A percentile compares a stretch with the other conserved stretches of the same genome.
Conservation (phyloP, 2,113 vertebrate genomes). For the Eonycteris spelaea region DNA sequence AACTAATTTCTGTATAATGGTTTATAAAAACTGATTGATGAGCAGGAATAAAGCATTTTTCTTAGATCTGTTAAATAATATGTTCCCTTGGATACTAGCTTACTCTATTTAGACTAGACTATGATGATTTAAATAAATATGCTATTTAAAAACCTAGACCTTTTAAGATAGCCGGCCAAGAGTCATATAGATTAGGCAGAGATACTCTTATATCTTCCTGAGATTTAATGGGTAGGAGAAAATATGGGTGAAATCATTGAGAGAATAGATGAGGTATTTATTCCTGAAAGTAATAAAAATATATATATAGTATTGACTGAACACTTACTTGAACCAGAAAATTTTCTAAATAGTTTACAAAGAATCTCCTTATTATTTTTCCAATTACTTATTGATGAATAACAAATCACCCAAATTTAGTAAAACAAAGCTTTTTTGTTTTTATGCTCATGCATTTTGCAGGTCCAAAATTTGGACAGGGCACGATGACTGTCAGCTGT, state of each 20-base stretch:
- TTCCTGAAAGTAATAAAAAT: neutral
- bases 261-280: neutral
- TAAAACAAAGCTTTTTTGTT: neutral
- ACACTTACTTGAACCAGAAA: neutral
- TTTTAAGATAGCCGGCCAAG: neutral
- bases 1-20: neutral
- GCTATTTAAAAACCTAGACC: neutral
- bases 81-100: neutral
- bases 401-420: neutral
- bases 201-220: neutral
- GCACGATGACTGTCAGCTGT: neutral
- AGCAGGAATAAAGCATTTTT: neutral
- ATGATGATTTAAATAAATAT: neutral
- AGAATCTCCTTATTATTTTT: neutral
- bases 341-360: neutral
- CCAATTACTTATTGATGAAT: neutral
- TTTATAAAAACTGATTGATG: neutral
- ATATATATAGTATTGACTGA: neutral
- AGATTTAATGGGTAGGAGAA: neutral
- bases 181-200: neutral
- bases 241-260: neutral
- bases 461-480: neutral
- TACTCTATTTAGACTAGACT: neutral
- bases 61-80: neutral
- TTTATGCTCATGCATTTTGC: neutral